Evolutionary conservation across 1,140 invertebrate species (phyloP).

Genomic region (Mya arenaria): DNA sequence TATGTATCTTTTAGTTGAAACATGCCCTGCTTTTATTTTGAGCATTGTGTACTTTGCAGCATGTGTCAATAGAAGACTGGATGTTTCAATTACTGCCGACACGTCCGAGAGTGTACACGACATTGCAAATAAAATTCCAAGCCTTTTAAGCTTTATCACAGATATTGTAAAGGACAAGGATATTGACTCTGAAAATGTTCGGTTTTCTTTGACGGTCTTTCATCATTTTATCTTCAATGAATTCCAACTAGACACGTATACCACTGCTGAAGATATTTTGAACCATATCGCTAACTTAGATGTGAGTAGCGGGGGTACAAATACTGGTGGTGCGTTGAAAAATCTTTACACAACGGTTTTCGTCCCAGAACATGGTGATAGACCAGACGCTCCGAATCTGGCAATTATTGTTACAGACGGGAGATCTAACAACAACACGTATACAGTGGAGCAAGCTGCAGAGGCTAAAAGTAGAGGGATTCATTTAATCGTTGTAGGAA

Average conservation of each 20-base stretch:
- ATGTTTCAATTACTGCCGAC: slow-evolving; percentile 9
- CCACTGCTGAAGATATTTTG: background rate
- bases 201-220: background rate
- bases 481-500: background rate
- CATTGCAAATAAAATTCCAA: background rate
- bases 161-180: background rate
- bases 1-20: background rate
- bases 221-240: slow-evolving; percentile 1
- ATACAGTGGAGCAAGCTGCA: background rate
- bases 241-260: background rate
- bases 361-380: background rate
- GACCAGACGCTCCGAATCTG: background rate
- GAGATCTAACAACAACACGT: background rate
- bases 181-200: slow-evolving; percentile 2
- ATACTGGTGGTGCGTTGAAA: slow-evolving; percentile 15
- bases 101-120: background rate
- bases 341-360: background rate
- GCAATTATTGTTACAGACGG: slow-evolving; percentile 11
- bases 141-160: background rate
- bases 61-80: background rate
- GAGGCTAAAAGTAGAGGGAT: background rate
- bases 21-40: background rate
- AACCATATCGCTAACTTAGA: background rate
- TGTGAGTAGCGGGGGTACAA: background rate
- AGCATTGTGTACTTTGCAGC: background rate